phyloP scores from a whole-genome alignment of 2,113 vertebrate genomes.

The Gallinago media region DNA sequence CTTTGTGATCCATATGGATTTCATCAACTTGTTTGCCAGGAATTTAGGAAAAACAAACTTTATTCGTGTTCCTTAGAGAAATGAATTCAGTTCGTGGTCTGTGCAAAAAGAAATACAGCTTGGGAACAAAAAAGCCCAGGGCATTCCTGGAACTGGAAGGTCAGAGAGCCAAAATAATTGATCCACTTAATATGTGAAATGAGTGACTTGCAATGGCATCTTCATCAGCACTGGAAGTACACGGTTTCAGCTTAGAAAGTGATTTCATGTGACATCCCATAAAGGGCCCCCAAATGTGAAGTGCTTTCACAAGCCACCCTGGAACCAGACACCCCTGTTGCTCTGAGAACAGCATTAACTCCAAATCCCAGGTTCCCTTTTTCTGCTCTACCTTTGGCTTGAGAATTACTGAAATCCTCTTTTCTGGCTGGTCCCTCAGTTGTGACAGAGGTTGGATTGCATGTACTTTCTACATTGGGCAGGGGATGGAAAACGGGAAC shows the following conservation, averaged over 20 bases:
- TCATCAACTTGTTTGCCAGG: constrained; percentile 68
- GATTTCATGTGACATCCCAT: neutral
- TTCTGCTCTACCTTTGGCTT: neutral
- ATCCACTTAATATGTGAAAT: constrained; percentile 20
- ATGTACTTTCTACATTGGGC: neutral
- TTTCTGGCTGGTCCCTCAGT: neutral
- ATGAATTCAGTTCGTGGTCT: constrained; percentile 8
- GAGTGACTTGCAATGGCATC: constrained; percentile 5
- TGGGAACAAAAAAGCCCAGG: neutral
- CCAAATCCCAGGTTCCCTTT: neutral
- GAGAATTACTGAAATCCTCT: neutral
- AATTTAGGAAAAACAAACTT: constrained; percentile 66
- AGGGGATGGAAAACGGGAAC: neutral
- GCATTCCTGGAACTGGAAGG: constrained; percentile 30
- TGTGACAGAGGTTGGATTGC: neutral
- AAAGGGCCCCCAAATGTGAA: neutral
- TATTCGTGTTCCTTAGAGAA: constrained; percentile 55
- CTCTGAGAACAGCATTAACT: neutral
- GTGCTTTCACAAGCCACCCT: neutral
- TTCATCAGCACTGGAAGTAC: neutral
- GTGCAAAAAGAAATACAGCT: constrained; percentile 27
- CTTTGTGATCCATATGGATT: constrained; percentile 66
- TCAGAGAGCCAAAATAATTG: constrained; percentile 31
- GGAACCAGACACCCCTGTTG: neutral
- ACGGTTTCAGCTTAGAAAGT: neutral